phyloP scores from a whole-genome alignment of 1,140 invertebrate genomes.

The Drosophila burlai region DNA sequence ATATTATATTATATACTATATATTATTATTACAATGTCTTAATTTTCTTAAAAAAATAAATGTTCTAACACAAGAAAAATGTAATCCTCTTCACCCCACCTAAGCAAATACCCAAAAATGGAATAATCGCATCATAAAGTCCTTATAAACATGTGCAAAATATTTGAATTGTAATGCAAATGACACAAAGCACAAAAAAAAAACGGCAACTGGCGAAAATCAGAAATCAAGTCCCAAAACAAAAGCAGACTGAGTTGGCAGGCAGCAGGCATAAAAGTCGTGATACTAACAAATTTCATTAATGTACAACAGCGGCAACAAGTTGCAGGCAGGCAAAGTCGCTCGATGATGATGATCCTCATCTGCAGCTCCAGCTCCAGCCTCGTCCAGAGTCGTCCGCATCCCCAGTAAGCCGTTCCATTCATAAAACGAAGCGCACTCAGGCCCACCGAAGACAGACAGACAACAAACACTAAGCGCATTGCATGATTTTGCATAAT shows the following conservation, averaged over 20 bases:
- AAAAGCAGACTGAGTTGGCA: constrained; percentile 68
- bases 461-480: constrained; percentile 77
- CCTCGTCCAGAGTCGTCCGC: constrained; percentile 1
- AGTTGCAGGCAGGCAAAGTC: constrained; percentile 65
- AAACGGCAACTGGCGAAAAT: constrained; percentile 23
- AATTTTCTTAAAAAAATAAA: background rate
- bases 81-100: background rate
- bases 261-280: constrained; percentile 79
- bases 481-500: constrained; percentile 85
- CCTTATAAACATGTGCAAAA: constrained; percentile 45
- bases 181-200: constrained; percentile 15
- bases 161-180: constrained; percentile 72
- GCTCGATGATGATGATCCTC: constrained; percentile 42
- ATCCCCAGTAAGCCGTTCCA: constrained; percentile 58
- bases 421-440: constrained; percentile 78
- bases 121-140: constrained; percentile 45
- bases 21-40: background rate
- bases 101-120: constrained; percentile 25
- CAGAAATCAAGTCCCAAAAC: constrained; percentile 62
- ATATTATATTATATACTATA: too few relatives aligned
- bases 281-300: constrained; percentile 84
- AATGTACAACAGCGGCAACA: constrained; percentile 82
- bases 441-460: constrained; percentile 40
- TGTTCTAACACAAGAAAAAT: too few relatives aligned
- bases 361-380: background rate